Conservation (phyloP, 2,113 vertebrate genomes). For the Hypomesus transpacificus region DNA sequence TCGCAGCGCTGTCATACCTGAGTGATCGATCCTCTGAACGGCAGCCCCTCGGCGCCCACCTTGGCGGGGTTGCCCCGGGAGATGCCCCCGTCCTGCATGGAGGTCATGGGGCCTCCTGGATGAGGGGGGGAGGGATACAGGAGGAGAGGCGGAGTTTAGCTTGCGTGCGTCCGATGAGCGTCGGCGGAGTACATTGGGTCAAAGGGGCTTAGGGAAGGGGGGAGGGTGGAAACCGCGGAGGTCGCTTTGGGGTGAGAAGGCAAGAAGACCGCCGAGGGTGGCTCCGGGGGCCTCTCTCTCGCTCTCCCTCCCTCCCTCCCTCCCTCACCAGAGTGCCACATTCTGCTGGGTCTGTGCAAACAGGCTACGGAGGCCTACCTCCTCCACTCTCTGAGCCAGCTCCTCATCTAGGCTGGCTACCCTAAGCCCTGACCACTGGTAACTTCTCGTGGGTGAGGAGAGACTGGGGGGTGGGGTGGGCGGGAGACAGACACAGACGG, state of each 20-base stretch:
- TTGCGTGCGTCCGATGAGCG: background rate
- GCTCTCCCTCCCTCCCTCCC: background rate
- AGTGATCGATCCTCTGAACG: constrained; percentile 90
- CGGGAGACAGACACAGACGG: no score
- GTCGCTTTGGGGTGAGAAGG: background rate
- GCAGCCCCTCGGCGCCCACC: constrained; percentile 76
- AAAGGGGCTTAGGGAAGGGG: background rate
- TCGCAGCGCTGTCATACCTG: constrained; percentile 74
- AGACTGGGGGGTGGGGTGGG: background rate
- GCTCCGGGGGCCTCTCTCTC: background rate
- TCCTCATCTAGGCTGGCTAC: no score
- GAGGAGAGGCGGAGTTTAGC: background rate
- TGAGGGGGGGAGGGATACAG: background rate
- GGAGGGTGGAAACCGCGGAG: background rate
- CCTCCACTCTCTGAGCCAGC: background rate
- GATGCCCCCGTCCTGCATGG: constrained; percentile 85
- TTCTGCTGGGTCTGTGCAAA: constrained; percentile 22
- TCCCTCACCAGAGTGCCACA: constrained; percentile 11
- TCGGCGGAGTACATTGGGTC: background rate
- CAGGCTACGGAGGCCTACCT: background rate
- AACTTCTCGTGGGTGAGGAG: background rate
- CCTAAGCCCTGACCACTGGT: no score
- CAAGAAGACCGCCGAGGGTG: background rate
- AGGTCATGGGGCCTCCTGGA: constrained; percentile 57
- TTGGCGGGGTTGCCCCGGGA: constrained; percentile 84